Percentiles rank a stretch among this genome's conserved stretches.
Evolutionary conservation across 2,113 vertebrate species (phyloP).

Genomic region (Cyphomyrus discorhynchus): DNA sequence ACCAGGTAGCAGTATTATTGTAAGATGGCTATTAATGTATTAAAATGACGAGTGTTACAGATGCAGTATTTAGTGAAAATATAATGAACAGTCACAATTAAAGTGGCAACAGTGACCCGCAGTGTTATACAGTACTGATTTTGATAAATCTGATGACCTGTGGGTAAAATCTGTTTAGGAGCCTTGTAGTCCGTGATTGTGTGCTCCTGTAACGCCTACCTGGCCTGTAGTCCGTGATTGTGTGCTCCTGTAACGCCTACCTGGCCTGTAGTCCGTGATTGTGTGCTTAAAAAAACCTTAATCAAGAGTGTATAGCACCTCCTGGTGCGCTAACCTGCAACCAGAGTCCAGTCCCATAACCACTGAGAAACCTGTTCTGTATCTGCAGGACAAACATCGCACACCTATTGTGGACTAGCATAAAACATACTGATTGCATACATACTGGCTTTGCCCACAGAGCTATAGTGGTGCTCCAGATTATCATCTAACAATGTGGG

Average conservation of each 20-base stretch:
- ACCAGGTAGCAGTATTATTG: background rate
- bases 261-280: background rate
- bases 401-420: background rate
- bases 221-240: background rate
- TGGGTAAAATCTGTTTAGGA: background rate
- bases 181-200: background rate
- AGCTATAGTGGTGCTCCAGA: background rate
- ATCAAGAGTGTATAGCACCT: background rate
- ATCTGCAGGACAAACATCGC: background rate
- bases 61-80: background rate
- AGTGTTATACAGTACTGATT: background rate
- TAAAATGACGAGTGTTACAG: background rate
- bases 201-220: background rate
- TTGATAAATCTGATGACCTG: background rate
- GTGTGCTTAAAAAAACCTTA: background rate
- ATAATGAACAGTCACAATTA: background rate
- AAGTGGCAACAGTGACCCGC: background rate
- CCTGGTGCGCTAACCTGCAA: background rate
- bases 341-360: background rate
- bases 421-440: background rate
- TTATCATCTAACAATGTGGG: background rate
- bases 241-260: background rate
- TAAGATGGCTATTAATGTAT: background rate
- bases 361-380: background rate
- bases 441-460: background rate